Base-by-base conservation (phyloP, 2,888 invertebrate genomes). In the Stegana nigrithorax region DNA sequence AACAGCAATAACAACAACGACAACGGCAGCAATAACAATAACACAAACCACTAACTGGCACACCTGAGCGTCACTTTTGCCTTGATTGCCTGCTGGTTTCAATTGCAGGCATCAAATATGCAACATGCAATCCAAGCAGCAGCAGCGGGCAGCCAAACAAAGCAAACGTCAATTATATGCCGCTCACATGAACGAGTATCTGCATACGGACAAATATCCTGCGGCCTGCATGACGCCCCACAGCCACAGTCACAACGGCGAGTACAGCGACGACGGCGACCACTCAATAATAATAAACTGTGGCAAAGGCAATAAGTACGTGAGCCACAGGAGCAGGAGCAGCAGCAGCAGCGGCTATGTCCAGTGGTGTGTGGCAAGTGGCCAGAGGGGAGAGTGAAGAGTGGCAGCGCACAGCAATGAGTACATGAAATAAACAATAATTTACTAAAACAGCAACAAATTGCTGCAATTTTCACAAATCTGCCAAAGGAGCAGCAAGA, bases 391-490 rank as follows among this genome's bases (percentile, higher is more conserved):
- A n/a, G n/a, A n/a, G n/a, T n/a, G n/a, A n/a, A n/a, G n/a, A 59
- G 61, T 62, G 60, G 14, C 44, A 36, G 57, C 14, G 26, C 7
- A n/a, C 36, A 55, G 53, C 53, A 55, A 55, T 55, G 36, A 67
- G 65, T 71, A 67, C 72, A 67, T 67, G 78, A 71, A 69, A 81
- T 73, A 81, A 81, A 79, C 80, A 79, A 77, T 79, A 80, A 80
- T 81, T 79, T 81, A 66, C 70, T 73, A 78, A 79, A 80, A 72
- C 71, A 74, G 76, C 76, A 76, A 77, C 80, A 78, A 80, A 80
- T 80, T 80, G 75, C 81, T 68, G 78, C 80, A 81, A 81, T 81
- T 81, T 79, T 67, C 75, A 66, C 68, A 68, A 71, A 70, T 64
- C 75, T 72, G 71, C 71, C 73, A 69, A 72, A 73, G 70, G 71